Percentiles rank a stretch among this genome's conserved stretches.
Conservation (phyloP, 2,113 vertebrate genomes). For the Callaeas wilsoni region DNA sequence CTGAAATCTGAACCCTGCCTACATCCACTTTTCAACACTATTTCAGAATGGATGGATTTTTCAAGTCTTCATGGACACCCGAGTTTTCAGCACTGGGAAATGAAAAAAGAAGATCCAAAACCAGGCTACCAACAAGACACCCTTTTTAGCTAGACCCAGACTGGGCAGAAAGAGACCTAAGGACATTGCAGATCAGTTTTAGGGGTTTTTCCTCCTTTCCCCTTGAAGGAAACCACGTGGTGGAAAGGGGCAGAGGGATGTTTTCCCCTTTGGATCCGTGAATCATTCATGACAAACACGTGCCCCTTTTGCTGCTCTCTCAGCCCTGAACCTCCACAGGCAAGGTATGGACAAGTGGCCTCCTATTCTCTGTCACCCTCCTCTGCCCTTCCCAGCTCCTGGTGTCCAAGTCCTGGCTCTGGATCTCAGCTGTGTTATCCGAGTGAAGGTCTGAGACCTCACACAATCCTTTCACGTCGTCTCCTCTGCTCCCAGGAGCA, state of each 20-base stretch:
- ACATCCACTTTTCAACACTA: background rate
- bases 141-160: background rate
- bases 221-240: accelerated
- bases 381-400: background rate
- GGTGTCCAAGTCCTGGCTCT: background rate
- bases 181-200: background rate
- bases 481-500: background rate
- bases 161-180: background rate
- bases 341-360: background rate
- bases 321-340: background rate
- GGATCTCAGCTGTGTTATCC: background rate
- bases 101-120: background rate
- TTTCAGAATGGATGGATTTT: background rate
- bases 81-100: background rate
- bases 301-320: background rate
- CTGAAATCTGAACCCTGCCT: background rate
- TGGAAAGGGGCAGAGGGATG: accelerated
- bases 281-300: background rate
- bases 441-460: background rate
- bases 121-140: background rate
- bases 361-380: background rate
- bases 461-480: accelerated
- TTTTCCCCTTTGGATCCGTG: background rate
- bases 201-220: background rate
- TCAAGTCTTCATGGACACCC: background rate